phyloP scores from a whole-genome alignment of 2,797 vertebrate genomes.

The Esox masquinongy region DNA sequence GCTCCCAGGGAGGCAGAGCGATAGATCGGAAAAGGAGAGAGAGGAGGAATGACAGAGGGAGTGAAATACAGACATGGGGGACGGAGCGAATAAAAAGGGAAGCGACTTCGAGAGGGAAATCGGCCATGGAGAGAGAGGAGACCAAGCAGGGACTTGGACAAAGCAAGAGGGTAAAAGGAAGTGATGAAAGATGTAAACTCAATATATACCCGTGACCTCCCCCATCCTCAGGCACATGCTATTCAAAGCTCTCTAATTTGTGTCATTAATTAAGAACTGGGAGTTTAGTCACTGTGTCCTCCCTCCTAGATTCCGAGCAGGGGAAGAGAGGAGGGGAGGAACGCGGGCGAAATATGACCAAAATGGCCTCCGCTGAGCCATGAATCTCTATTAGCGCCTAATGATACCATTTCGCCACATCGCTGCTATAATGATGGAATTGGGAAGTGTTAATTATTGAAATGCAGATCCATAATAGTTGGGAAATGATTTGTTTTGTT shows the following conservation, averaged over 20 bases:
- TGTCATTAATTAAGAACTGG: conserved; percentile 75
- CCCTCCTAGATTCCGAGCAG: conserved; percentile 28
- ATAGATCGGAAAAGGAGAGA: neutral
- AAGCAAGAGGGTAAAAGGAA: neutral
- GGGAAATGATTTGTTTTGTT: too few species aligned
- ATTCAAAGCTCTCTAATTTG: conserved; percentile 73
- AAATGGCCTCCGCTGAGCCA: conserved; percentile 65
- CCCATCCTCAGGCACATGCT: conserved; percentile 73
- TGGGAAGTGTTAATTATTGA: conserved; percentile 78
- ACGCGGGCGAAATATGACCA: conserved; percentile 40
- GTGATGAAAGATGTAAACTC: conserved; percentile 33
- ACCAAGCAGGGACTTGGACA: neutral
- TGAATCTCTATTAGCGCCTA: conserved; percentile 81
- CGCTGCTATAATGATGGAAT: conserved; percentile 74
- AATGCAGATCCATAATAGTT: conserved; percentile 64
- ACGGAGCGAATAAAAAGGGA: conserved; percentile 30
- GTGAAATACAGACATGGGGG: conserved; percentile 22
- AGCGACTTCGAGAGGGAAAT: neutral
- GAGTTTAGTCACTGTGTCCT: conserved; percentile 3
- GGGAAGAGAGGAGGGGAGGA: conserved; percentile 19
- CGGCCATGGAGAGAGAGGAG: neutral
- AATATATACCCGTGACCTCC: conserved; percentile 50
- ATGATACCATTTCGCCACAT: conserved; percentile 76
- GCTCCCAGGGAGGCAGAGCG: conserved; percentile 15
- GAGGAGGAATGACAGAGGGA: neutral